phyloP scores from a whole-genome alignment of 2,888 invertebrate genomes.

The Archips crataeganus region DNA sequence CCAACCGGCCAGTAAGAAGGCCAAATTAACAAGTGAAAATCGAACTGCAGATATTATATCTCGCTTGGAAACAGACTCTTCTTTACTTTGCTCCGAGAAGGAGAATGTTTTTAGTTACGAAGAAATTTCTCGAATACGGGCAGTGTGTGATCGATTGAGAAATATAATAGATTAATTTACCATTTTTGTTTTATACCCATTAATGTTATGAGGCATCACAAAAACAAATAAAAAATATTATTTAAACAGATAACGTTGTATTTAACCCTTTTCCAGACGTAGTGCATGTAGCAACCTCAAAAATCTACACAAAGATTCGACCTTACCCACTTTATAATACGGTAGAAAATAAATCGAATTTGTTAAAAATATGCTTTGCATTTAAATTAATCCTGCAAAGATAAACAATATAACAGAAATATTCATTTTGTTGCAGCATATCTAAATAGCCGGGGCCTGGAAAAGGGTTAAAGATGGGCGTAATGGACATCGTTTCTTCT shows the following conservation, averaged over 20 bases:
- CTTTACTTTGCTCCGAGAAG: slow-evolving; percentile 57
- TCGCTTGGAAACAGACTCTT: slow-evolving; percentile 63
- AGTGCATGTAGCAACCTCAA: no score
- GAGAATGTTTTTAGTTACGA: slow-evolving; percentile 58
- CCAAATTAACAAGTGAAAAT: slow-evolving; percentile 57
- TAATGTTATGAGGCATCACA: background rate
- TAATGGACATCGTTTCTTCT: background rate
- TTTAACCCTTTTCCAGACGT: background rate
- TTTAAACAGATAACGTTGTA: background rate
- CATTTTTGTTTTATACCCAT: slow-evolving; percentile 36
- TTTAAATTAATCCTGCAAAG: no score
- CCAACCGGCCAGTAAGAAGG: slow-evolving; percentile 68
- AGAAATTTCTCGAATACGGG: slow-evolving; percentile 60
- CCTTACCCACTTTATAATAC: no score
- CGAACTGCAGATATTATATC: slow-evolving; percentile 47
- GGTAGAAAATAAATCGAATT: no score
- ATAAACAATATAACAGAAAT: no score
- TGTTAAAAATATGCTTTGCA: no score
- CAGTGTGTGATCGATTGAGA: slow-evolving; percentile 62
- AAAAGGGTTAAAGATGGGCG: background rate
- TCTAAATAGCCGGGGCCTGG: no score
- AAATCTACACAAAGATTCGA: no score
- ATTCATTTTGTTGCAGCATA: no score
- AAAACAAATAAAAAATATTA: background rate
- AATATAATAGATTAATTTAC: slow-evolving; percentile 60